Percentiles rank a stretch among this genome's conserved stretches.
These are phyloP conservation scores for Camponotus pennsylvanicus DNA, from an alignment of 1,140 invertebrate species.

Conservation along the genomic window DNA sequence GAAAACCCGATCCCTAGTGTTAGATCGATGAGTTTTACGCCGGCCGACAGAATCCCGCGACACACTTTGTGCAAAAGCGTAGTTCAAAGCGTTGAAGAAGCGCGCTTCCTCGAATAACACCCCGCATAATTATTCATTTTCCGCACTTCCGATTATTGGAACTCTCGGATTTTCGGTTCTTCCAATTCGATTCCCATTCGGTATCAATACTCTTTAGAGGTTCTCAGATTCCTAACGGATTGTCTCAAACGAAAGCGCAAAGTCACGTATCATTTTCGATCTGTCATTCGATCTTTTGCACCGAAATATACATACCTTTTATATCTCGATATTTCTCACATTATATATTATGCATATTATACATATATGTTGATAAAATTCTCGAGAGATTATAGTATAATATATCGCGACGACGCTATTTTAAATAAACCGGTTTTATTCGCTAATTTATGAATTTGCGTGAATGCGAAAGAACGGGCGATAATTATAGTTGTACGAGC, in stretches of 20 bases:
- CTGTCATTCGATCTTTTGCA: not conserved
- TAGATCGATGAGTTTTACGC: conserved; percentile 53
- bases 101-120: not conserved
- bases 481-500: conserved; percentile 14
- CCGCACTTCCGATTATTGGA: not conserved
- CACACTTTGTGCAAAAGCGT: conserved; percentile 26
- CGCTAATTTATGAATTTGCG: conserved; percentile 40
- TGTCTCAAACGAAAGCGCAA: not conserved
- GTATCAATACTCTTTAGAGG: too few species aligned
- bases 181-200: not conserved
- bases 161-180: not conserved
- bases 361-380: not conserved
- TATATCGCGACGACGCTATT: not conserved
- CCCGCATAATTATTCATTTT: not conserved
- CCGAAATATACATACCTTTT: not conserved
- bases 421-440: conserved; percentile 19
- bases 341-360: not conserved
- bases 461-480: conserved; percentile 17
- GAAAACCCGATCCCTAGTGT: conserved; percentile 65
- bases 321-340: not conserved
- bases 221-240: not conserved
- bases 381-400: not conserved
- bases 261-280: not conserved
- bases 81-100: not conserved
- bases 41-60: conserved; percentile 9